Evolutionary conservation across 2,888 invertebrate species (phyloP), one percentile per base, ranked within the genome.

Genomic region (Lacanobia oleracea): DNA sequence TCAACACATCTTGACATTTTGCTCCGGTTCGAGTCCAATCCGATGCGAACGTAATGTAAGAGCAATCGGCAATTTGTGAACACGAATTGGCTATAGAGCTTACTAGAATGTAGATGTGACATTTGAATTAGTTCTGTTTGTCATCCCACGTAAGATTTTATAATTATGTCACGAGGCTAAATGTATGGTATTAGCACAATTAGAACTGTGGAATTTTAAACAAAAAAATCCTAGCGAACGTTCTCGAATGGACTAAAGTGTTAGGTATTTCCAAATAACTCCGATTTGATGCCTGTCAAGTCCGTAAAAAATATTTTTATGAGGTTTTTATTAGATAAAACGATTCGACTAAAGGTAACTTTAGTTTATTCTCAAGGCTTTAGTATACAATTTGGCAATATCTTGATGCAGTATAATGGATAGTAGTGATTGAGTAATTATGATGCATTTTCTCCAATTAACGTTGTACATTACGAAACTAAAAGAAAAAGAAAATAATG

Each of bases 1-100:
- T 40, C 78, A 40, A 72, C 67, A 82, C 62, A 27, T 57, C 59
- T 66, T 82, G 85, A 80, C 85, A 83, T 83, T 84, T 83, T 62
- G 66, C 60, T 65, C 2, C 64, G 66, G 54, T 68, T 67, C 23
- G 45, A 60, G 50, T 79, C 67, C 67, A 27, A 61, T 77, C 53
- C 6, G 27, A 51, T 18, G 63, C 75, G 57, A 70, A 69, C 50
- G 21, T 66, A 72, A 72, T 70, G 57, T 50, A 54, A 69, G 72
- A 77, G 74, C 54, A 67, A 64, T 80, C 65, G 48, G 62, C 43
- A 40, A 65, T 72, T 74, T 56, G 72, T 6, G 16, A n/a, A 10
- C 2, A 16, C 5, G 27, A 10, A 75, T 67, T 59, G 75, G 37
- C 6, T 66, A 9, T 54, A 48, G 18, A 75, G 9, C 60, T 23